These are phyloP conservation scores for Suncus etruscus DNA, from an alignment of 2,113 vertebrate genomes.

Conservation along the genomic window DNA sequence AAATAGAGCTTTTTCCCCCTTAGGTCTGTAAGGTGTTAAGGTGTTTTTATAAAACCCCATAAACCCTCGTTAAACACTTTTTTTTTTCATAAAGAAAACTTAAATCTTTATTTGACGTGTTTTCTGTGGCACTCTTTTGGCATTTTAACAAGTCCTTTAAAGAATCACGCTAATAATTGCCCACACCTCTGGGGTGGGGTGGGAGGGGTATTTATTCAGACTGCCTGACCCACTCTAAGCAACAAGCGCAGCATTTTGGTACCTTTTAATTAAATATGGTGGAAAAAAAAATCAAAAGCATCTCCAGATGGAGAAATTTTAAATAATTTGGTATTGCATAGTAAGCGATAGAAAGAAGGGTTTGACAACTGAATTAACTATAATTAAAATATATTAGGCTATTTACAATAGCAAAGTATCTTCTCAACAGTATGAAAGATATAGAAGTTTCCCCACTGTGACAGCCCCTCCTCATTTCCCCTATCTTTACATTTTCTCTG, in stretches of 20 bases:
- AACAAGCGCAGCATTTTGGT: slow-evolving; percentile 68
- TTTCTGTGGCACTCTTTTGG: slow-evolving; percentile 84
- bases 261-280: slow-evolving; percentile 76
- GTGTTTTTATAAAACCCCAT: slow-evolving; percentile 87
- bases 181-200: slow-evolving; percentile 72
- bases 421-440: slow-evolving; percentile 39
- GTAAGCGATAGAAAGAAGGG: slow-evolving; percentile 66
- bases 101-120: slow-evolving; percentile 83
- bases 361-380: slow-evolving; percentile 75
- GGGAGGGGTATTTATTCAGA: slow-evolving; percentile 78
- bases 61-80: slow-evolving; percentile 86
- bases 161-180: slow-evolving; percentile 84
- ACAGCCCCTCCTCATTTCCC: not conserved
- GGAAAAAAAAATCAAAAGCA: slow-evolving; percentile 68
- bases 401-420: slow-evolving; percentile 11
- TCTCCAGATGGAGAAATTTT: slow-evolving; percentile 76
- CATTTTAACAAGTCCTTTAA: slow-evolving; percentile 85
- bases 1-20: slow-evolving; percentile 80
- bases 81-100: slow-evolving; percentile 84
- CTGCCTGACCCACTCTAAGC: slow-evolving; percentile 73
- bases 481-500: slow-evolving; percentile 48
- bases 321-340: slow-evolving; percentile 75
- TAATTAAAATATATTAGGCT: slow-evolving; percentile 63
- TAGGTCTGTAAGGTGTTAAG: slow-evolving; percentile 87
- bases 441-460: not conserved